phyloP scores from a whole-genome alignment of 92 coral and sea anemone genomes.

The Paragorgia papillata region DNA sequence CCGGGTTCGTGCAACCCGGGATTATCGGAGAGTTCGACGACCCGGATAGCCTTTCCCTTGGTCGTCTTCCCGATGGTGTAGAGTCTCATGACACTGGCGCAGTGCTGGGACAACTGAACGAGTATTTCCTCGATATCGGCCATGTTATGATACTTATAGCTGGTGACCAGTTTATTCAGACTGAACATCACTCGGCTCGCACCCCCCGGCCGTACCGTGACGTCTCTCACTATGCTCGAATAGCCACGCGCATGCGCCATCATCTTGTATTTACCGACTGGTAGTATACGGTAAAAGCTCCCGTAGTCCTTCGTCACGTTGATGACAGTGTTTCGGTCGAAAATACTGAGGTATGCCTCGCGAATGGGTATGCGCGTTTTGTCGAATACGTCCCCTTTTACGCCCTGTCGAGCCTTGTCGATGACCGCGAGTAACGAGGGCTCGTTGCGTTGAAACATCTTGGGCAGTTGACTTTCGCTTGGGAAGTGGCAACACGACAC shows the following conservation, averaged over 20 bases:
- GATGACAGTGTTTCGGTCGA: conserved; percentile 50
- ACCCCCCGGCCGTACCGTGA: conserved; percentile 59
- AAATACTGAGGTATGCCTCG: conserved; percentile 61
- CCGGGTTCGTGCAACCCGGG: conserved; percentile 96
- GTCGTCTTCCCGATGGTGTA: conserved; percentile 87
- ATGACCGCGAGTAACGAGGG: conserved; percentile 73
- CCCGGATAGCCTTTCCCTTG: conserved; percentile 76
- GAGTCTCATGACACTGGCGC: conserved; percentile 71
- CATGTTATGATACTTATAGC: conserved; percentile 67
- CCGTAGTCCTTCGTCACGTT: conserved; percentile 61
- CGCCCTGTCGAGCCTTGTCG: conserved; percentile 74
- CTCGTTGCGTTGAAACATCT: conserved; percentile 67
- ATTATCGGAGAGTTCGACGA: conserved; percentile 88
- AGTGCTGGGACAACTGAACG: conserved; percentile 56
- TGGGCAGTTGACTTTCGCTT: conserved; percentile 48
- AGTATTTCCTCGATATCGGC: conserved; percentile 66
- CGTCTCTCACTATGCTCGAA: conserved; percentile 73
- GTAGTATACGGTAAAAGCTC: conserved; percentile 72
- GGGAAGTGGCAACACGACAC: conserved; percentile 91
- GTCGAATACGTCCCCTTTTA: conserved; percentile 70
- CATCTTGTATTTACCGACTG: conserved; percentile 81
- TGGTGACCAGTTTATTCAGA: conserved; percentile 53
- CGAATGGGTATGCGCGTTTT: conserved; percentile 62
- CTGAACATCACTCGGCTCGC: conserved; percentile 64
- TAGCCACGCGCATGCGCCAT: conserved; percentile 80